These are phyloP conservation scores for Tholera decimalis DNA, from an alignment of 2,888 invertebrate species.

Conservation along the genomic window DNA sequence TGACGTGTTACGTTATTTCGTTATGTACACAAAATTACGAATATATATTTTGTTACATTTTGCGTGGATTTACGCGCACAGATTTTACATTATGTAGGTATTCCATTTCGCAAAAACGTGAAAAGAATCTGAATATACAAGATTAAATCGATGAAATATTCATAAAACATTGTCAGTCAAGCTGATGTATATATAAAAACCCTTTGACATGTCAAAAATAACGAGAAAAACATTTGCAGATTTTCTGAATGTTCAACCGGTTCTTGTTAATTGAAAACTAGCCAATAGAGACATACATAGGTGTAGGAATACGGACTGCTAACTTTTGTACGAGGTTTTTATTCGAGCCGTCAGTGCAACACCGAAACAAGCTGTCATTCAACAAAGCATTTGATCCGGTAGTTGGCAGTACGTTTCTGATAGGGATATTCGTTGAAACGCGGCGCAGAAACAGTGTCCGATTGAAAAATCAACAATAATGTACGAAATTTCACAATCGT, in stretches of 20 bases:
- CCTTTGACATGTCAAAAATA: background rate
- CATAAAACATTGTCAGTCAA: conserved; percentile 5
- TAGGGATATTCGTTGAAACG: conserved; percentile 51
- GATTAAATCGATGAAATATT: conserved; percentile 20
- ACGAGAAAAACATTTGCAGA: background rate
- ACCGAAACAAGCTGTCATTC: conserved; percentile 60
- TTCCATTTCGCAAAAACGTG: conserved; percentile 18
- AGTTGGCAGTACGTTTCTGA: conserved; percentile 49
- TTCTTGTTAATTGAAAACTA: conserved; percentile 23
- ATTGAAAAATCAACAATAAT: conserved; percentile 38
- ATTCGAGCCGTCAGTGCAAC: conserved; percentile 18
- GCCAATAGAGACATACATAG: background rate
- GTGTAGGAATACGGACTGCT: background rate
- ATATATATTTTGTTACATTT: conserved; percentile 33
- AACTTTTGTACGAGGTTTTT: conserved; percentile 32
- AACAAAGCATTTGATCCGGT: conserved; percentile 64
- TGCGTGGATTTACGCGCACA: conserved; percentile 12
- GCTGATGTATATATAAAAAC: background rate
- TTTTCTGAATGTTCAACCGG: background rate
- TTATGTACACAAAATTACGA: conserved; percentile 46
- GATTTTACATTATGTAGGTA: conserved; percentile 31
- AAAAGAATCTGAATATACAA: conserved; percentile 16
- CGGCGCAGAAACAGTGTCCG: conserved; percentile 20
- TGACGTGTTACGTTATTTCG: conserved; percentile 28
- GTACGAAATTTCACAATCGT: conserved; percentile 25